Conservation (phyloP, 2,888 invertebrate genomes). For the Yponomeuta sedellus region DNA sequence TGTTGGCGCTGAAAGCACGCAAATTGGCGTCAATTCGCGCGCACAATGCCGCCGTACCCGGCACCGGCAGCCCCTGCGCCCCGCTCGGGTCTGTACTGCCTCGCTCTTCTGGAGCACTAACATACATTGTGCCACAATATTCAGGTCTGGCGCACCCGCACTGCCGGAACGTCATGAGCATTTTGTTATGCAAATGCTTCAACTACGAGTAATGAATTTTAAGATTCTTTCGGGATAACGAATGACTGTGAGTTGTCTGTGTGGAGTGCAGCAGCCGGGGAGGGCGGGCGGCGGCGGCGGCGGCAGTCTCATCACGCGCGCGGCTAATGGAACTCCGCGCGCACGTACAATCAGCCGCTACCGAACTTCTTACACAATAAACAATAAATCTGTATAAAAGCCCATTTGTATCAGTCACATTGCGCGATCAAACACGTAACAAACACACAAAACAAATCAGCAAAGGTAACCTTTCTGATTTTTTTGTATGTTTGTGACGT, state of each 20-base stretch:
- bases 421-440: background rate
- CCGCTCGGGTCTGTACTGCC: background rate
- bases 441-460: background rate
- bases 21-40: background rate
- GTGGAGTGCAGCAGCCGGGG: background rate
- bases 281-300: background rate
- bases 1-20: background rate
- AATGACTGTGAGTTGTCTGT: background rate
- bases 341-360: background rate
- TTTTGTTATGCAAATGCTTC: no score
- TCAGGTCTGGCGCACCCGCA: no score
- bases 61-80: background rate
- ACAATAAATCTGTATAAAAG: background rate
- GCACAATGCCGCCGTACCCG: background rate
- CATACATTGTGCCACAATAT: background rate
- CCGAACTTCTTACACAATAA: background rate
- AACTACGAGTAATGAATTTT: no score
- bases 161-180: no score
- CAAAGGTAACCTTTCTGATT: background rate
- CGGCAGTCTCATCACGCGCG: background rate
- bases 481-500: no score
- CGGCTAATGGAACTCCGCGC: background rate
- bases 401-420: background rate
- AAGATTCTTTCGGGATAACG: no score
- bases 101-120: background rate